Percentiles rank a stretch among this genome's conserved stretches.
Evolutionary conservation across 37 sponge, comb jelly and placozoan genomes (phyloP).

Genomic region (Corticium candelabrum): DNA sequence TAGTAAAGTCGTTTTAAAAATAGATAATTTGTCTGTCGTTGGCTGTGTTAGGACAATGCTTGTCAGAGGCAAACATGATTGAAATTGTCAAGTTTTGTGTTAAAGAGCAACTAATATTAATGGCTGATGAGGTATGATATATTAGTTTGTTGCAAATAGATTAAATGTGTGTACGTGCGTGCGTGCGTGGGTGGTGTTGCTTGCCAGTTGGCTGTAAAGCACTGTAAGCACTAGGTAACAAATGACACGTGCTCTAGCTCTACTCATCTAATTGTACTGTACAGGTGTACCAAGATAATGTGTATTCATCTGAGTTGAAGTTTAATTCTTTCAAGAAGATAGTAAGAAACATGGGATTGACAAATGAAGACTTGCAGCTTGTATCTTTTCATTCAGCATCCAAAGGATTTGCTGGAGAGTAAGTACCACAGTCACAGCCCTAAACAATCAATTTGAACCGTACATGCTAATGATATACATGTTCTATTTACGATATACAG

Average conservation of each 20-base stretch:
- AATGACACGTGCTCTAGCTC: not conserved
- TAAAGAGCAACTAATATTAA: constrained; percentile 59
- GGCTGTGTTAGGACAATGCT: constrained; percentile 77
- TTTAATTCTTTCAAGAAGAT: constrained; percentile 85
- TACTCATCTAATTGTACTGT: no score
- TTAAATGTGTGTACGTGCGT: no score
- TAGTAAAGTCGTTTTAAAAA: no score
- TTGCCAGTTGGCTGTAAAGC: no score
- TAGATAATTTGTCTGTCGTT: no score
- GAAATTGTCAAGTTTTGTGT: constrained; percentile 75
- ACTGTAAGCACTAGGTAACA: no score
- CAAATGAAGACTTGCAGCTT: constrained; percentile 53
- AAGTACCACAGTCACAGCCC: no score
- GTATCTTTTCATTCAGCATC: constrained; percentile 85
- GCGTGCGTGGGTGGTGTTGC: no score
- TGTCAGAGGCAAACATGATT: constrained; percentile 65
- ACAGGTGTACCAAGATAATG: constrained; percentile 92
- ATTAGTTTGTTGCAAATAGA: no score
- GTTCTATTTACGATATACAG: no score
- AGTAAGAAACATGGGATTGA: constrained; percentile 39
- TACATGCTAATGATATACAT: no score
- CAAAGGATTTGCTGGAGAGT: constrained; percentile 94
- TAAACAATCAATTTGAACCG: no score
- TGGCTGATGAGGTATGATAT: constrained; percentile 86
- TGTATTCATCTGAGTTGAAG: constrained; percentile 32